These are phyloP conservation scores for Choloepus didactylus DNA, from an alignment of 2,797 vertebrate species.

Conservation along the genomic window DNA sequence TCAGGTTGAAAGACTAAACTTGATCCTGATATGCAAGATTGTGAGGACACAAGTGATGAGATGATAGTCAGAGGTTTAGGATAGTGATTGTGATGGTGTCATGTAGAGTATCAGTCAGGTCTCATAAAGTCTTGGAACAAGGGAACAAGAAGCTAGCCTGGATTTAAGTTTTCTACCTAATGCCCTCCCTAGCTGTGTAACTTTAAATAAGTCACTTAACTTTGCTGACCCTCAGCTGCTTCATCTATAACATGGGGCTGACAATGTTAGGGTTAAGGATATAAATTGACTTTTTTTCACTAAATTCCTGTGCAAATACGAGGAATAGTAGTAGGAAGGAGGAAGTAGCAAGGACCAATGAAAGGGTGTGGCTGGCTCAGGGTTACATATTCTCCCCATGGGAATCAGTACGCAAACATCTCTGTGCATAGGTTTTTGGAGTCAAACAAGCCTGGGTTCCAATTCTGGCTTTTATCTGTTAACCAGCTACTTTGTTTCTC, in stretches of 20 bases:
- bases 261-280: slow-evolving; percentile 22
- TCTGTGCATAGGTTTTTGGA: background rate
- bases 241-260: background rate
- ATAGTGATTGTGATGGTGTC: background rate
- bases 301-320: slow-evolving; percentile 26
- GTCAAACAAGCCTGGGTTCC: background rate
- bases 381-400: background rate
- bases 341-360: background rate
- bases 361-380: background rate
- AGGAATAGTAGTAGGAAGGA: slow-evolving; percentile 1
- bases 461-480: slow-evolving; percentile 29
- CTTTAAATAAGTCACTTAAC: background rate
- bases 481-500: slow-evolving; percentile 14
- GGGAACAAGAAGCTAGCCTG: background rate
- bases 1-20: background rate
- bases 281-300: slow-evolving; percentile 27
- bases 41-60: background rate
- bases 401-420: background rate
- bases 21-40: background rate
- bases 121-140: background rate
- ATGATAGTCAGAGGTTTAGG: background rate
- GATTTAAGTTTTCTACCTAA: background rate
- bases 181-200: background rate
- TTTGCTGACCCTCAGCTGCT: slow-evolving; percentile 1
- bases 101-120: background rate